Evolutionary conservation across 2,888 invertebrate species (phyloP).

Genomic region (Thelaira solivaga): DNA sequence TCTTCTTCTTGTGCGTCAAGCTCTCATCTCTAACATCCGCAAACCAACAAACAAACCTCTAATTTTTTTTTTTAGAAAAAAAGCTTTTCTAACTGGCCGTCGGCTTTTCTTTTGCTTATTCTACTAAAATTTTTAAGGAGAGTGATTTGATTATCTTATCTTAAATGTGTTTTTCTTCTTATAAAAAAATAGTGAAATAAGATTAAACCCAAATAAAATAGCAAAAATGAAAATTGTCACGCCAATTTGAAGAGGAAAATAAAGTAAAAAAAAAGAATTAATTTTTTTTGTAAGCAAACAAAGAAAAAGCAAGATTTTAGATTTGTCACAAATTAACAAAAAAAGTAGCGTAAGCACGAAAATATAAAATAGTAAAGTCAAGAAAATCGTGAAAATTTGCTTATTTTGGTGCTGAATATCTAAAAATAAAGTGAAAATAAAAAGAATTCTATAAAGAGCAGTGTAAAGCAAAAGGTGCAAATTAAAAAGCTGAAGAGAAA

Average conservation of each 20-base stretch:
- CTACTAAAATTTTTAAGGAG: background rate
- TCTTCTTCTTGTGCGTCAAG: slow-evolving; percentile 17
- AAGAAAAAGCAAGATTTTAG: slow-evolving; percentile 16
- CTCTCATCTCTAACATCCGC: slow-evolving; percentile 41
- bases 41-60: slow-evolving; percentile 25
- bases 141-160: slow-evolving; percentile 28
- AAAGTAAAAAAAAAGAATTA: background rate
- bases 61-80: slow-evolving; percentile 8
- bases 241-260: slow-evolving; percentile 1
- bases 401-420: slow-evolving; percentile 55
- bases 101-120: slow-evolving; percentile 39
- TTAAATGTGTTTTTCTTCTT: slow-evolving; percentile 1
- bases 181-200: slow-evolving; percentile 6
- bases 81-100: slow-evolving; percentile 41
- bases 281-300: background rate
- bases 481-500: slow-evolving; percentile 1
- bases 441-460: slow-evolving; percentile 17
- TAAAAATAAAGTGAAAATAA: slow-evolving; percentile 40
- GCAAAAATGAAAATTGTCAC: slow-evolving; percentile 21
- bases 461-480: slow-evolving; percentile 43
- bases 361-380: slow-evolving; percentile 2
- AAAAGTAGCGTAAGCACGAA: slow-evolving; percentile 23
- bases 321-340: slow-evolving; percentile 43
- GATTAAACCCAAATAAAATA: slow-evolving; percentile 17
- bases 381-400: slow-evolving; percentile 33